These are phyloP conservation scores for Anableps anableps DNA, from an alignment of 2,797 vertebrate genomes.

Conservation along the genomic window DNA sequence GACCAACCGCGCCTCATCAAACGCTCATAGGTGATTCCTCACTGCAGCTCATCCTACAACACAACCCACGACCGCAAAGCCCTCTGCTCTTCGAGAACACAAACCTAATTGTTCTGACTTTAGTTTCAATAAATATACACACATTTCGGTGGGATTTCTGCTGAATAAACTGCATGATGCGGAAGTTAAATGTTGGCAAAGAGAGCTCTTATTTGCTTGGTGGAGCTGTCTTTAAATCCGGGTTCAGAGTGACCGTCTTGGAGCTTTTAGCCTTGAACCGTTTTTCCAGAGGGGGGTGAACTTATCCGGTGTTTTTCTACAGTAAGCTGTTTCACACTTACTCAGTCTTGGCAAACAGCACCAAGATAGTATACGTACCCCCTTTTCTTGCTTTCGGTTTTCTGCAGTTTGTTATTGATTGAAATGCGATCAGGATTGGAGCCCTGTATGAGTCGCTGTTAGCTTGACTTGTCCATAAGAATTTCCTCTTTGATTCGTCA, in stretches of 20 bases:
- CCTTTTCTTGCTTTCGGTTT: not conserved
- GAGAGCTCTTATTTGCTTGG: not conserved
- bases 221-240: not conserved
- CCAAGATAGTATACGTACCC: no score
- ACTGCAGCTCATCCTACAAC: no score
- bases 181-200: not conserved
- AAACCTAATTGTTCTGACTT: not conserved
- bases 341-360: no score
- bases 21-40: not conserved
- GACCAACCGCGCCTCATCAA: not conserved
- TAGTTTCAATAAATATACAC: not conserved
- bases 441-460: not conserved
- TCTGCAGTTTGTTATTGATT: not conserved
- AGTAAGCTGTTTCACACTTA: no score
- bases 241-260: not conserved
- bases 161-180: not conserved
- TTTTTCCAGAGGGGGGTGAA: no score
- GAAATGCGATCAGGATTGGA: not conserved
- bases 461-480: not conserved
- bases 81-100: not conserved
- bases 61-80: not conserved
- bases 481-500: not conserved
- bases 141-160: not conserved
- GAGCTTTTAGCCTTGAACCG: no score
- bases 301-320: no score